phyloP scores from a whole-genome alignment of 1,140 invertebrate genomes.

The Asbolus verrucosus region DNA sequence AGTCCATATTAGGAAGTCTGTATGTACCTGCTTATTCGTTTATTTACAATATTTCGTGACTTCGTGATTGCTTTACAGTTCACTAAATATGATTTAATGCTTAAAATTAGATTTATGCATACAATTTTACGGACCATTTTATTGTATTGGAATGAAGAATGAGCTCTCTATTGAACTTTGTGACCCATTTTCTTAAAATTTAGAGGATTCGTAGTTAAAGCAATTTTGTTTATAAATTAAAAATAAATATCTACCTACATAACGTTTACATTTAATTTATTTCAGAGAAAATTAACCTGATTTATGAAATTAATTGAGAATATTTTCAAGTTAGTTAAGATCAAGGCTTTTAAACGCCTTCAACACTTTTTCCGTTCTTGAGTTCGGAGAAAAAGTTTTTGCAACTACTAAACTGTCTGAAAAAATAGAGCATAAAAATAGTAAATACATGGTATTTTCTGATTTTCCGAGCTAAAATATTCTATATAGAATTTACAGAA shows the following conservation, averaged over 20 bases:
- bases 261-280: conserved; percentile 6
- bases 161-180: conserved; percentile 4
- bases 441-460: no score
- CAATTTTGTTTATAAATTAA: conserved; percentile 3
- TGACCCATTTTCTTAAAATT: conserved; percentile 13
- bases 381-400: no score
- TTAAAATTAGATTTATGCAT: not conserved
- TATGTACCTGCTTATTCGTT: conserved; percentile 32
- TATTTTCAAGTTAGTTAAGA: not conserved
- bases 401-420: no score
- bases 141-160: no score
- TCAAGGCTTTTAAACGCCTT: not conserved
- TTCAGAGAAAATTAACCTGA: conserved; percentile 3
- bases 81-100: conserved; percentile 28
- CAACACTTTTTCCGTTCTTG: no score
- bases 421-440: no score
- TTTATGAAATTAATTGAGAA: not conserved
- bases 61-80: conserved; percentile 1
- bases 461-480: no score
- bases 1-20: conserved; percentile 9
- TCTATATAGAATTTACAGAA: no score
- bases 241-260: conserved; percentile 25
- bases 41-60: conserved; percentile 10
- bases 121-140: not conserved
- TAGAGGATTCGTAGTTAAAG: conserved; percentile 4